Evolutionary conservation across 1,140 invertebrate species (phyloP), one percentile per base, ranked within the genome.

Genomic region (Zelostemma sp.): DNA sequence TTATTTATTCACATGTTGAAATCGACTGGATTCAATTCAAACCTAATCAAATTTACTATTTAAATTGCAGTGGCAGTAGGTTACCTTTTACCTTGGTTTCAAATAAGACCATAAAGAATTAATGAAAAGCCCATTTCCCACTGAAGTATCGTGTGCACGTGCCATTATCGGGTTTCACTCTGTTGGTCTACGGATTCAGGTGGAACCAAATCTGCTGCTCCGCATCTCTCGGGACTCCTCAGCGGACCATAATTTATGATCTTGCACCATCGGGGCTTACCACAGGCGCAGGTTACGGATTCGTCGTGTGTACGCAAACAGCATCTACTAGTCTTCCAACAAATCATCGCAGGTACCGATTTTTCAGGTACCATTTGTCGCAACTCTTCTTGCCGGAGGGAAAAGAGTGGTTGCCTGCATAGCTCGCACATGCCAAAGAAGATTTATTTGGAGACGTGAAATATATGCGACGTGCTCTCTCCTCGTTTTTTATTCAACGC

Each of bases 361-460:
- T 58, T 70, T 70, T 64, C 68, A 61, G 68, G 61, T 70, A 56
- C 57, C 47, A 62, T 65, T 70, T 70, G 61, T 61, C 67, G 61
- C 28, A 12, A 15, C 15, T 41, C 46, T 50, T 53, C 57, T 59
- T 57, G 53, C 17, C 18, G 4, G 31, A 38, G 51, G 4, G 11
- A 31, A 9, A 31, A 54, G 45, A 53, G 56, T 61, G 47, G 53
- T 58, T 65, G 60, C 58, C 35, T n/a, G n/a, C n/a, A n/a, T n/a
- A n/a, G n/a, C n/a, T n/a, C 49, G 46, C 46, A 63, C 57, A 68
- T 50, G 55, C 47, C 57, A 48, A 58, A 51, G 41, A 66, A 71
- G 68, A 71, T 71, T 65, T 62, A 61, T 62, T n/a, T n/a, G 5
- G 68, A 25, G 25, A 56, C 49, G 43, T 66, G 58, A 65, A 65